These are phyloP conservation scores for Poeciliopsis presidionis DNA, from an alignment of 2,797 vertebrate genomes.

Conservation along the genomic window DNA sequence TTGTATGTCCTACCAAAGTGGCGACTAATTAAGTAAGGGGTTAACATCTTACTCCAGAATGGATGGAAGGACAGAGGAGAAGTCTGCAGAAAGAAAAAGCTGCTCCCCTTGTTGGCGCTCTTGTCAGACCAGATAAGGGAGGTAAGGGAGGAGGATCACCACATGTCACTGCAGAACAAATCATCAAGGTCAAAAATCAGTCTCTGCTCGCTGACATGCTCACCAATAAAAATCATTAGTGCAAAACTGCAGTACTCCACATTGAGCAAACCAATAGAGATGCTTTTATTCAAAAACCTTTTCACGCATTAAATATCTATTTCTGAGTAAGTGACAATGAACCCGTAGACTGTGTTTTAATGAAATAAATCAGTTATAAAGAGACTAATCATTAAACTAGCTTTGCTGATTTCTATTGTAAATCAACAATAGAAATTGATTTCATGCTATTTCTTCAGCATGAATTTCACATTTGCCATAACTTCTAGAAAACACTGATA, in stretches of 20 bases:
- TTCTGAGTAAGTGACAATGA: neutral
- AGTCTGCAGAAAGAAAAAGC: neutral
- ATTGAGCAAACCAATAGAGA: neutral
- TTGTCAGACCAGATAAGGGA: constrained; percentile 10
- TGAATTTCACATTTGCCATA: neutral
- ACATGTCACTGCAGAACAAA: constrained; percentile 45
- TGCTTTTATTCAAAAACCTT: neutral
- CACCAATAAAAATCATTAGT: neutral
- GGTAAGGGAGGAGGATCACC: constrained; percentile 19
- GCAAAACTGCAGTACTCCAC: neutral
- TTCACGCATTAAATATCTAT: neutral
- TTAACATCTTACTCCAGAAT: neutral
- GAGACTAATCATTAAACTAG: neutral
- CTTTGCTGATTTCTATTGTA: neutral
- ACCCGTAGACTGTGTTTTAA: neutral
- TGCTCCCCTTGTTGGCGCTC: neutral
- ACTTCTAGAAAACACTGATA: neutral
- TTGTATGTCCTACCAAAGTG: neutral
- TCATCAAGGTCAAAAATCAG: constrained; percentile 28
- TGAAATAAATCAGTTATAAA: neutral
- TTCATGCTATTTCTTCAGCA: neutral
- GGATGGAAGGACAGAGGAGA: neutral
- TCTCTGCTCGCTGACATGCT: neutral
- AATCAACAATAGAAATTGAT: neutral
- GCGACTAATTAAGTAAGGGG: neutral